Conservation (phyloP, 2,888 invertebrate genomes). For the Tetramorium bicarinatum region DNA sequence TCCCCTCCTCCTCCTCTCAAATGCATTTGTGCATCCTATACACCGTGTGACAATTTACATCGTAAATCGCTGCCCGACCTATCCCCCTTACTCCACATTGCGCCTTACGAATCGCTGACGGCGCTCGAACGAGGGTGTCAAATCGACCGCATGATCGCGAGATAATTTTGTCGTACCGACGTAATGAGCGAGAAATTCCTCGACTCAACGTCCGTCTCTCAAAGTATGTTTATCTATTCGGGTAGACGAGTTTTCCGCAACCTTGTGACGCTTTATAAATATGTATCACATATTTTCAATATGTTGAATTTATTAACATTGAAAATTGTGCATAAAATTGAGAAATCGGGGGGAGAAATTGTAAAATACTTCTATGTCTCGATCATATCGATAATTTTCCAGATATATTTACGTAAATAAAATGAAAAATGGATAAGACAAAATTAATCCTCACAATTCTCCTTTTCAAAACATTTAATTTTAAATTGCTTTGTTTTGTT, state of each 20-base stretch:
- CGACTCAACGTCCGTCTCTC: not conserved
- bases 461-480: not conserved
- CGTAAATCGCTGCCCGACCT: conserved; percentile 35
- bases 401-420: not conserved
- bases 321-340: not conserved
- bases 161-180: not conserved
- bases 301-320: not conserved
- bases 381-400: not conserved
- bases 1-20: not conserved
- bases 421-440: not conserved
- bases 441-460: not conserved
- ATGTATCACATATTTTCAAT: not conserved
- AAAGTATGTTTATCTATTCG: not conserved
- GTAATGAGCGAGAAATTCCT: not conserved
- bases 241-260: not conserved
- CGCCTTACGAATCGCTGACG: not conserved
- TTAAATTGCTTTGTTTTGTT: not conserved
- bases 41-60: conserved; percentile 43
- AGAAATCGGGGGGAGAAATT: not conserved
- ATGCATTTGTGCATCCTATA: conserved; percentile 39
- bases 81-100: conserved; percentile 7
- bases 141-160: not conserved
- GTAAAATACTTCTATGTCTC: not conserved
- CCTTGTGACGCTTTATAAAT: not conserved
- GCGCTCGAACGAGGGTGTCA: conserved; percentile 1